Base-by-base conservation (phyloP, 2,888 invertebrate genomes). In the Euplagia quadripunctaria region DNA sequence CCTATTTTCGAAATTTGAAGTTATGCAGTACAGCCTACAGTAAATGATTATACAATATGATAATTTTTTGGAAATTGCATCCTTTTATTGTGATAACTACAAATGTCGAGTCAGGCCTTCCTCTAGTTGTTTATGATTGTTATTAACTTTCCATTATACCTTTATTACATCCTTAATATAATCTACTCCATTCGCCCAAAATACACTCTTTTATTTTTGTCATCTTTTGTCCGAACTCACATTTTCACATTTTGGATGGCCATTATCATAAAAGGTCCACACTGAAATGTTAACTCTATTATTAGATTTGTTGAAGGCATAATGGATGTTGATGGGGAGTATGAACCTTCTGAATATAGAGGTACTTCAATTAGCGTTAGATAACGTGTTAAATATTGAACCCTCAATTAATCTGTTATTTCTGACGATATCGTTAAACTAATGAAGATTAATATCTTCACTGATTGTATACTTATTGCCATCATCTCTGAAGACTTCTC, bases 271-370 rank as follows among this genome's bases (percentile, higher is more conserved):
- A 79, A 76, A 73, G 74, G 46, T 65, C 71, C 66, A 64, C 42
- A n/a, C 14, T 49, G 64, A 81, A 81, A 82, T 82, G 79, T 76
- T 81, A 79, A 75, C 69, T 77, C 75, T 75, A 70, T 75, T 79
- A 81, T 69, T 77, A 73, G 69, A 20, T 58, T 20, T 20, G 58
- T 58, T 20, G 12, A 12, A 58, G 12, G 12, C 12, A 58, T 58
- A 58, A 58, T 58, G 58, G 20, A 75, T 43, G 68, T 41, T 31
- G 43, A 68, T 75, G 42, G 71, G 46, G 31, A 51, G 49, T 49
- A n/a, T n/a, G n/a, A 71, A 41, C 58, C 41, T 49, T 71, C n/a
- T 49, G 52, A 1, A 31, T 52, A 42, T 52, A 31, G 31, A 31
- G 31, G 63, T 63, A 68, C 69, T 79, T 17, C 51, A 55, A 79